These are phyloP conservation scores for Menura novaehollandiae DNA, from an alignment of 2,113 vertebrate genomes.

Conservation along the genomic window DNA sequence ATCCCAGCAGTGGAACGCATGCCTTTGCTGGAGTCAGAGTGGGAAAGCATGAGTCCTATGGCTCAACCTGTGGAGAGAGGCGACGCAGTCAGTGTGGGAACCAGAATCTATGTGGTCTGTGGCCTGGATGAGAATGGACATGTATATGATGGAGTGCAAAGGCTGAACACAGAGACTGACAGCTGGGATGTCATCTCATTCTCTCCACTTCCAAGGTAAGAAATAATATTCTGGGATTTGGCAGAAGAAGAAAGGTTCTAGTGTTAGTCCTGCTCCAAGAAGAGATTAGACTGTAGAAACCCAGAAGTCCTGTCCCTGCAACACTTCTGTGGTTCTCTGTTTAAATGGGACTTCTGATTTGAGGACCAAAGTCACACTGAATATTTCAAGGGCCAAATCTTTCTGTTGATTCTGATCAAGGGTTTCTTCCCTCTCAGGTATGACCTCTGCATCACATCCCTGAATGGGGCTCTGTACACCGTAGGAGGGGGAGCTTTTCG, in stretches of 20 bases:
- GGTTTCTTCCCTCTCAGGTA: conserved; percentile 71
- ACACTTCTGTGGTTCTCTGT: neutral
- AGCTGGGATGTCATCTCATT: conserved; percentile 84
- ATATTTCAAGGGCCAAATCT: neutral
- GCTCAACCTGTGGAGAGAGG: conserved; percentile 83
- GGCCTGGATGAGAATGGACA: conserved; percentile 88
- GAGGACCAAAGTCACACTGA: neutral
- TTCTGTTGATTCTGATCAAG: neutral
- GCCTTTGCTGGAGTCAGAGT: conserved; percentile 67
- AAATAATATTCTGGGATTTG: neutral
- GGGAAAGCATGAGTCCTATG: conserved; percentile 79
- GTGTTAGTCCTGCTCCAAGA: neutral
- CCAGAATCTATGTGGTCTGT: conserved; percentile 81
- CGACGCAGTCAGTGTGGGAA: conserved; percentile 61
- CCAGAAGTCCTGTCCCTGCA: neutral
- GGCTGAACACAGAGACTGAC: conserved; percentile 70
- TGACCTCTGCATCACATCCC: conserved; percentile 81
- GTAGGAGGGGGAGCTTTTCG: conserved; percentile 82
- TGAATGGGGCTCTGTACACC: conserved; percentile 85
- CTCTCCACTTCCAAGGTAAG: conserved; percentile 70
- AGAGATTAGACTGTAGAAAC: neutral
- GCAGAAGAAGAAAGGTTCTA: neutral
- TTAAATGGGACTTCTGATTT: neutral
- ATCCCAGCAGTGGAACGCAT: conserved; percentile 79
- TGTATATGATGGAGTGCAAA: conserved; percentile 82